Base-by-base conservation (phyloP, 2,888 invertebrate species). In the Phoronis australis region DNA sequence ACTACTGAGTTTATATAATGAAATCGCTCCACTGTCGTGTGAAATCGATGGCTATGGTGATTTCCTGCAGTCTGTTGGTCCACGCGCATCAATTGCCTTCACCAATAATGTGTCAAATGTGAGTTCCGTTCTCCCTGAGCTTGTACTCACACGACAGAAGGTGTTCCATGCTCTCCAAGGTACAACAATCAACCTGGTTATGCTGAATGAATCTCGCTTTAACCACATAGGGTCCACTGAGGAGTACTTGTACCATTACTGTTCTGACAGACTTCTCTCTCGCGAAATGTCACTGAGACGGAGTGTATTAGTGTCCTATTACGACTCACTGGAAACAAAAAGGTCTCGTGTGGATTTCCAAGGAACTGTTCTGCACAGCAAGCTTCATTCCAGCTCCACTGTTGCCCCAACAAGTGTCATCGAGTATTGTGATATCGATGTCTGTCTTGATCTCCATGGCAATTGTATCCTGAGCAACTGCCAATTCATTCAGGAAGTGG, bases 11-110 rank as follows among this genome's bases (percentile, higher is more conserved):
- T 74, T 76, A 52, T 69, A 69, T 48, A 50, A 61, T 26, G 53
- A 57, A 42, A 57, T 71, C 45, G 60, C 64, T 5, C 69, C 71
- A 4, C 48, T 79, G 12, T 55, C 57, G 6, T 73, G 75, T 63
- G 80, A 80, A 65, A 71, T 80, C 44, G 78, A 78, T 64, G 77
- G 76, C 9, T 80, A 80, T 62, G 77, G 78, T 1, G 79, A 80
- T 59, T 78, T 80, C 56, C 63, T 80, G 15, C 78, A 77, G 45
- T 69, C 76, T 2, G 61, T 80, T 1, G 78, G 78, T 12, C 54
- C 57, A 6, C 42, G 54, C 12, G 66, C 76, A 3, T 63, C 66
- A 12, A 55, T 55, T n/a, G 61, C 62, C 18, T 76, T 74, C 52
- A 66, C 71, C 26, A 51, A 63, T 9, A 62, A 71, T 44, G 62